Conservation (phyloP, 92 coral and sea anemone species). For the Zoanthus solanderi region DNA sequence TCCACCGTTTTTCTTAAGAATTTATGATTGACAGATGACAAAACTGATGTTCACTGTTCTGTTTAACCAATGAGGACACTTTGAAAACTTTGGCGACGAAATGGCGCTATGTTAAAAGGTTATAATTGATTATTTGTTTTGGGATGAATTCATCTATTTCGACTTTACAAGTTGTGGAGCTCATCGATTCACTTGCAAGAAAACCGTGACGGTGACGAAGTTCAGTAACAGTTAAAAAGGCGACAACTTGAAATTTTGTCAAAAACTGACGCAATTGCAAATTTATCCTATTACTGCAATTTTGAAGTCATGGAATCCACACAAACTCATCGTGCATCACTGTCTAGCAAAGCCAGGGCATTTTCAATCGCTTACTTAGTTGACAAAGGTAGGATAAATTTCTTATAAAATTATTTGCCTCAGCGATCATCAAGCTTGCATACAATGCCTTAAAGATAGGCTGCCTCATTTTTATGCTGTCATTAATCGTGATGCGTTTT, state of each 20-base stretch:
- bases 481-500: slow-evolving; percentile 28
- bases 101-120: slow-evolving; percentile 96
- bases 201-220: slow-evolving; percentile 41
- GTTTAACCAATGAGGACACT: slow-evolving; percentile 65
- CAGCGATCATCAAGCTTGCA: neutral
- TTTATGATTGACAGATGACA: slow-evolving; percentile 74
- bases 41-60: slow-evolving; percentile 54
- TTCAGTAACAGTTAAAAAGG: slow-evolving; percentile 5
- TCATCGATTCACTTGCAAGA: slow-evolving; percentile 47
- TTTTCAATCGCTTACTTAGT: slow-evolving; percentile 91
- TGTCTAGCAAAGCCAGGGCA: slow-evolving; percentile 74
- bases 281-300: neutral
- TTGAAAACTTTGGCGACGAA: slow-evolving; percentile 82
- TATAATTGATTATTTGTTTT: slow-evolving; percentile 94
- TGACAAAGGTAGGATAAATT: slow-evolving; percentile 68
- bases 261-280: neutral
- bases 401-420: neutral
- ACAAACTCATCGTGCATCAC: slow-evolving; percentile 49
- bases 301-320: slow-evolving; percentile 47
- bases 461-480: slow-evolving; percentile 4
- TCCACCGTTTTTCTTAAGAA: slow-evolving; percentile 61
- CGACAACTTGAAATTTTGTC: neutral
- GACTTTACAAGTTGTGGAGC: slow-evolving; percentile 63
- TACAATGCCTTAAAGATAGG: too few species aligned
- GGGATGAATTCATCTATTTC: slow-evolving; percentile 91